Conservation (phyloP, 2,888 invertebrate genomes). For the Helleia helle region DNA sequence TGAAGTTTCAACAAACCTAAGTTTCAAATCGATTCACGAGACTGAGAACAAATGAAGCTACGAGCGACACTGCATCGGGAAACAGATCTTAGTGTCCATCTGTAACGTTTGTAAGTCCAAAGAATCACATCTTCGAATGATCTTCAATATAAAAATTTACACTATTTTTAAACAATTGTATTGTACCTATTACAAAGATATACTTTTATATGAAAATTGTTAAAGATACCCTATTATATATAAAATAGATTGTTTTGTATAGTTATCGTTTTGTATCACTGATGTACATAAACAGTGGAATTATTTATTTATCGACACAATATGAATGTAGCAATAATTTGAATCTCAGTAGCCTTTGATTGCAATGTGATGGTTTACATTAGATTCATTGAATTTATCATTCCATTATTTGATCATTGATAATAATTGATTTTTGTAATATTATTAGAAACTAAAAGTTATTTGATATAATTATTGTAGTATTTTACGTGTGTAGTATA, state of each 20-base stretch:
- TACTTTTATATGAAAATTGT: constrained; percentile 11
- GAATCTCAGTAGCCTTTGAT: constrained; percentile 34
- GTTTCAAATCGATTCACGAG: constrained; percentile 23
- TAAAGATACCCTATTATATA: constrained; percentile 1
- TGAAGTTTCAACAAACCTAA: not conserved
- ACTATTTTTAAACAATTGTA: constrained; percentile 5
- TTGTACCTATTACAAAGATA: constrained; percentile 12
- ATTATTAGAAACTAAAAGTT: constrained; percentile 1
- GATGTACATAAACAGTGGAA: constrained; percentile 9
- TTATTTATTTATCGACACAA: constrained; percentile 14
- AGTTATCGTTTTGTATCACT: constrained; percentile 5
- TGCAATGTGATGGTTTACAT: constrained; percentile 19
- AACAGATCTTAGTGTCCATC: constrained; percentile 35
- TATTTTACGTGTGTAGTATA: not conserved
- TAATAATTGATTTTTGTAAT: constrained; percentile 17
- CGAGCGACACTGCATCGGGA: not conserved
- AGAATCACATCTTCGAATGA: too few relatives aligned
- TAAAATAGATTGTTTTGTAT: constrained; percentile 6
- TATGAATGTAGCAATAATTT: constrained; percentile 29
- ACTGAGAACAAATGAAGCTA: too few relatives aligned
- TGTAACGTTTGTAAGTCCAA: constrained; percentile 9
- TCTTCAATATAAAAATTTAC: not conserved
- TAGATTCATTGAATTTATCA: constrained; percentile 36
- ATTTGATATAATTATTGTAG: constrained; percentile 1
- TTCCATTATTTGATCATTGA: constrained; percentile 36